phyloP scores from a whole-genome alignment of 2,888 invertebrate species.

The Xanthorhoe spadicearia region DNA sequence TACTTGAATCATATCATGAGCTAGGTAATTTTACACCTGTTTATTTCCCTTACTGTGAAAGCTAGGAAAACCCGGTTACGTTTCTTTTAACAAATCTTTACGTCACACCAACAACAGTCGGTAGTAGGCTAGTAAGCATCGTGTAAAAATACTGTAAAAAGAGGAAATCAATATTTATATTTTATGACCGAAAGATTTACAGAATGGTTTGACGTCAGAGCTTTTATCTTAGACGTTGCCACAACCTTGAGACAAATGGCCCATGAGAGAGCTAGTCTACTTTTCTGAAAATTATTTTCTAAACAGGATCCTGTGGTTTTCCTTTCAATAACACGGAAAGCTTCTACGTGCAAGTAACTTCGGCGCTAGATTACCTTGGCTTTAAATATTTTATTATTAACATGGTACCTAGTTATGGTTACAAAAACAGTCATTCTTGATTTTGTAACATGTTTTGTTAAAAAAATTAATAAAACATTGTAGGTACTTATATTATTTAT shows the following conservation, averaged over 20 bases:
- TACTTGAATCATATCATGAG: no score
- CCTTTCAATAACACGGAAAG: not conserved
- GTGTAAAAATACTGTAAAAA: not conserved
- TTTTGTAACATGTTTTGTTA: no score
- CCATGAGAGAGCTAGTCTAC: not conserved
- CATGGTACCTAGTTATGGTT: not conserved
- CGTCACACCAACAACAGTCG: not conserved
- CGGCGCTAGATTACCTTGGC: not conserved
- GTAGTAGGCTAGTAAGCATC: not conserved
- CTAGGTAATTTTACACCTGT: no score
- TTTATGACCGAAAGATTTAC: constrained; percentile 1
- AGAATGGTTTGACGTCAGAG: constrained; percentile 26
- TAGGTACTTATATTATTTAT: no score
- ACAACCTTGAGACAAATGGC: constrained; percentile 30
- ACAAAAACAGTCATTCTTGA: no score
- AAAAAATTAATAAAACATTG: no score
- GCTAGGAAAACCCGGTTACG: no score
- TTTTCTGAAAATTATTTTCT: constrained; percentile 11
- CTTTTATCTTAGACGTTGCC: constrained; percentile 20
- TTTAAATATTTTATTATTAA: not conserved
- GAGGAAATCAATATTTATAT: not conserved
- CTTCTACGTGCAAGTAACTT: not conserved
- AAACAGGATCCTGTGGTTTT: constrained; percentile 14
- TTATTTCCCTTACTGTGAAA: no score
- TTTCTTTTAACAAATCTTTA: no score